Percentiles rank a stretch among this genome's conserved stretches.
phyloP scores from a whole-genome alignment of 2,888 invertebrate genomes.

The Loripinus fragilis region DNA sequence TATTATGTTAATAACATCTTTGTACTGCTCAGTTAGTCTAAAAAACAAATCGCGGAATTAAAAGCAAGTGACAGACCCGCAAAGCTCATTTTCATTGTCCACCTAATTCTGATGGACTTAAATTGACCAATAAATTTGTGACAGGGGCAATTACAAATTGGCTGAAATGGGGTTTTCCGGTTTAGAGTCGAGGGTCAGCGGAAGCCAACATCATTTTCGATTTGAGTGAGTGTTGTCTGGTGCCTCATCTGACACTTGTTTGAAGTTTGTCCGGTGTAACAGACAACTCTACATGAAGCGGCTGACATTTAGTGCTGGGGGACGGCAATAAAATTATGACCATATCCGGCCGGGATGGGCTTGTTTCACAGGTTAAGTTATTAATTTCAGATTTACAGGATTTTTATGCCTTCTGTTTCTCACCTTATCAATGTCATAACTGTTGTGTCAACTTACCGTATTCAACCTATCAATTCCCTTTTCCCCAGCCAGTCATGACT shows the following conservation, averaged over 20 bases:
- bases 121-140: conserved; percentile 18
- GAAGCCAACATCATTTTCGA: conserved; percentile 27
- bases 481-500: no score
- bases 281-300: neutral
- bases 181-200: conserved; percentile 22
- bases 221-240: neutral
- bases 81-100: neutral
- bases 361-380: neutral
- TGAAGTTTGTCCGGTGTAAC: neutral
- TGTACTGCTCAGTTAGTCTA: neutral
- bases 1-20: neutral
- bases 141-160: conserved; percentile 8
- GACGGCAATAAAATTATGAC: conserved; percentile 16
- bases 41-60: conserved; percentile 5
- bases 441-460: no score
- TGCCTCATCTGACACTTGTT: neutral
- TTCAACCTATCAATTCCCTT: no score
- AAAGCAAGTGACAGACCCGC: neutral
- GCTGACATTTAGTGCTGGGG: neutral
- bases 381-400: no score
- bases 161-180: conserved; percentile 9
- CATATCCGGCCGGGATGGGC: conserved; percentile 11
- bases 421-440: no score
- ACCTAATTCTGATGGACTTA: conserved; percentile 5
- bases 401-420: no score